Conservation (phyloP, 2,888 invertebrate genomes). For the Lottia gigantea region DNA sequence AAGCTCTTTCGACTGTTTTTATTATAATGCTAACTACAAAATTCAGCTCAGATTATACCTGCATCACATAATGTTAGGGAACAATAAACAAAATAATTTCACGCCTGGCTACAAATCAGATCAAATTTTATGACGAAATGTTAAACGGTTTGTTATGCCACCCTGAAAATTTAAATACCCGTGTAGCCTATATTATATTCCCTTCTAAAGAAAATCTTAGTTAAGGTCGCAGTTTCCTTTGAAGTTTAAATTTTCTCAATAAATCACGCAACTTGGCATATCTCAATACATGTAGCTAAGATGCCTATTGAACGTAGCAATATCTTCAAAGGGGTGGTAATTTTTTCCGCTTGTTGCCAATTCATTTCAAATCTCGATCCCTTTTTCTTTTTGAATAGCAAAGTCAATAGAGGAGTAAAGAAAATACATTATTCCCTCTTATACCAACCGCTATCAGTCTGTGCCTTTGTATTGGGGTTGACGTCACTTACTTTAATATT, state of each 20-base stretch:
- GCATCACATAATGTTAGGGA: too few relatives aligned
- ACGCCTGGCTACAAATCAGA: too few relatives aligned
- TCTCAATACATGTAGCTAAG: not conserved
- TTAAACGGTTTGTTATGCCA: slow-evolving; percentile 5
- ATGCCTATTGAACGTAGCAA: not conserved
- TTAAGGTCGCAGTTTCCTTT: not conserved
- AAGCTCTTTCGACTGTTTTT: too few relatives aligned
- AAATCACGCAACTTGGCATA: slow-evolving; percentile 8
- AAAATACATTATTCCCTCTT: slow-evolving; percentile 6
- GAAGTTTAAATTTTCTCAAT: not conserved
- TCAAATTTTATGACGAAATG: slow-evolving; percentile 1
- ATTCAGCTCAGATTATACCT: too few relatives aligned
- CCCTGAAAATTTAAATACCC: not conserved
- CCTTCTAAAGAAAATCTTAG: slow-evolving; percentile 5
- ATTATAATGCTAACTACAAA: too few relatives aligned
- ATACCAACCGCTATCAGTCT: slow-evolving; percentile 7
- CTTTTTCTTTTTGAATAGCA: slow-evolving; percentile 6
- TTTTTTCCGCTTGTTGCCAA: slow-evolving; percentile 9
- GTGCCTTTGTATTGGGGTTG: not conserved
- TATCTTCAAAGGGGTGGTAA: slow-evolving; percentile 8
- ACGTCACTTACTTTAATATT: slow-evolving; percentile 1
- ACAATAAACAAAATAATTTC: too few relatives aligned
- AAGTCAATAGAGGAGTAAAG: slow-evolving; percentile 4
- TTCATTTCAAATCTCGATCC: slow-evolving; percentile 4
- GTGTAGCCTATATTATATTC: not conserved